A percentile compares a stretch with the other conserved stretches of the same genome.
Conservation (phyloP, 2,113 vertebrate species). For the Notarius lentiginosus region DNA sequence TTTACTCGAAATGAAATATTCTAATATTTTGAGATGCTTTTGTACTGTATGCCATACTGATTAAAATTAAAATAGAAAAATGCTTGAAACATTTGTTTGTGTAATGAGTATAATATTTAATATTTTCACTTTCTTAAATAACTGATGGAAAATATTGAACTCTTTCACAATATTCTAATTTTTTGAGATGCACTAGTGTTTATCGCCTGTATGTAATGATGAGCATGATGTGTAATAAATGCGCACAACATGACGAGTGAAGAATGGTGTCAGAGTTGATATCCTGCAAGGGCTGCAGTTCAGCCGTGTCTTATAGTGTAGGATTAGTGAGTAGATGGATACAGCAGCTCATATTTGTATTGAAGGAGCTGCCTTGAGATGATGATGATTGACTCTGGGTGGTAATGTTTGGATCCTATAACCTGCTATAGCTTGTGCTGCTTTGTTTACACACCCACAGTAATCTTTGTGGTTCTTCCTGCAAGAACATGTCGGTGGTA, state of each 20-base stretch:
- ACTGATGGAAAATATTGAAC: too few relatives aligned
- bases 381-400: neutral
- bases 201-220: too few relatives aligned
- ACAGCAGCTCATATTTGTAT: neutral
- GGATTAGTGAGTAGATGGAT: neutral
- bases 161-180: neutral
- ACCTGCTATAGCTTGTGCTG: slow-evolving; percentile 37
- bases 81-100: too few relatives aligned
- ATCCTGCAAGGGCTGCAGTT: neutral
- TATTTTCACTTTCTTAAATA: too few relatives aligned
- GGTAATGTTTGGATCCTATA: neutral
- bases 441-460: slow-evolving; percentile 13
- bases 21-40: too few relatives aligned
- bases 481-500: slow-evolving; percentile 37
- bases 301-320: neutral
- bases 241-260: too few relatives aligned
- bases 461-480: slow-evolving; percentile 18
- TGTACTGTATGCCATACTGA: too few relatives aligned
- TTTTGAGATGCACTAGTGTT: too few relatives aligned
- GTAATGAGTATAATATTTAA: too few relatives aligned
- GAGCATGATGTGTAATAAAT: neutral
- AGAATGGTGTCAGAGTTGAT: neutral
- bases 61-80: too few relatives aligned
- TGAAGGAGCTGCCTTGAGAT: slow-evolving; percentile 4
- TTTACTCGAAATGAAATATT: too few relatives aligned